Evolutionary conservation across 2,797 vertebrate species (phyloP).

Genomic region (Helostoma temminkii): DNA sequence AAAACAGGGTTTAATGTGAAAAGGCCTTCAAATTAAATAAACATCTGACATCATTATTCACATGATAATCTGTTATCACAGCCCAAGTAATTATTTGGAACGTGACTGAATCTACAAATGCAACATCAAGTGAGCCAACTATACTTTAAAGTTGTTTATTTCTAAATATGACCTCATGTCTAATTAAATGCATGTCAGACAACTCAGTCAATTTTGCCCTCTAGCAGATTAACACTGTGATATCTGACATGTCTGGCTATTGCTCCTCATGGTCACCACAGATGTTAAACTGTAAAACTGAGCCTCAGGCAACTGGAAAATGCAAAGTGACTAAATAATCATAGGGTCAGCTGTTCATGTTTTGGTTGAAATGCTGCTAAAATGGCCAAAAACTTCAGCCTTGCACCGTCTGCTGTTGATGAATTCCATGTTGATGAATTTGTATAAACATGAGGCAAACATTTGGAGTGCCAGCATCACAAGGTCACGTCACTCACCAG

Average conservation of each 20-base stretch:
- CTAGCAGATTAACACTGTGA: slow-evolving; percentile 17
- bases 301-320: slow-evolving; percentile 28
- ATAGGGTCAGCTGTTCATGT: slow-evolving; percentile 29
- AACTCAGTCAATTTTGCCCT: slow-evolving; percentile 23
- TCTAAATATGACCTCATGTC: slow-evolving; percentile 14
- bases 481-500: slow-evolving; percentile 41
- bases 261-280: slow-evolving; percentile 31
- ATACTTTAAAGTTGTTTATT: not conserved
- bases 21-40: not conserved
- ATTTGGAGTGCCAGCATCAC: slow-evolving; percentile 22
- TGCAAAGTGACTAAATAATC: slow-evolving; percentile 33
- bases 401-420: slow-evolving; percentile 21
- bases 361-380: slow-evolving; percentile 13
- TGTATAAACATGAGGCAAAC: slow-evolving; percentile 47
- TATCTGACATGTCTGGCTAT: slow-evolving; percentile 45
- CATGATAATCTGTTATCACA: not conserved
- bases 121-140: slow-evolving; percentile 5
- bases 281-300: slow-evolving; percentile 44
- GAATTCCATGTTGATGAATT: slow-evolving; percentile 41
- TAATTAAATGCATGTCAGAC: slow-evolving; percentile 39
- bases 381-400: slow-evolving; percentile 16
- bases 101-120: slow-evolving; percentile 5
- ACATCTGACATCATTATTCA: not conserved
- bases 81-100: slow-evolving; percentile 11
- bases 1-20: not conserved